A percentile compares a stretch with the other conserved stretches of the same genome.
phyloP scores from a whole-genome alignment of 2,113 vertebrate genomes.

The Megaceryle maxima region DNA sequence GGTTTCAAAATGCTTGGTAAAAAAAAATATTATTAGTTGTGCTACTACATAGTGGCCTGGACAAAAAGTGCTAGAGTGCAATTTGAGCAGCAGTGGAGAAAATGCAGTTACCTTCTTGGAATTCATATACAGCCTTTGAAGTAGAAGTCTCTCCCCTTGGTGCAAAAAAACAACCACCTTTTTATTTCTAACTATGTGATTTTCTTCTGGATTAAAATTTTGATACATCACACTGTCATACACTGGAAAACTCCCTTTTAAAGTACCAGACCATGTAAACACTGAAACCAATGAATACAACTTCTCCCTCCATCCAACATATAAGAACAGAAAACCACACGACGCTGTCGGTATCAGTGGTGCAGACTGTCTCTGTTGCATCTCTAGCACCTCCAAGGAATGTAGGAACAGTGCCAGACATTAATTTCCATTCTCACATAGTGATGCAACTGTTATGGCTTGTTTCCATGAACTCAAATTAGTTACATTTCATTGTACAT shows the following conservation, averaged over 20 bases:
- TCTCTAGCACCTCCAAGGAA: neutral
- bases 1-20: neutral
- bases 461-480: neutral
- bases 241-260: neutral
- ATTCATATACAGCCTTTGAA: neutral
- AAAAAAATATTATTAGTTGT: neutral
- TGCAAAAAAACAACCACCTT: neutral
- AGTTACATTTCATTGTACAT: neutral
- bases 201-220: neutral
- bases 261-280: neutral
- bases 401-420: neutral
- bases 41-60: neutral
- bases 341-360: neutral
- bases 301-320: neutral
- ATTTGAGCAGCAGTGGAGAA: neutral
- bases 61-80: neutral
- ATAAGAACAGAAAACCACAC: neutral
- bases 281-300: neutral
- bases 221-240: neutral
- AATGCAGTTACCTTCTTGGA: neutral
- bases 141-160: accelerated
- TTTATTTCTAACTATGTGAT: neutral
- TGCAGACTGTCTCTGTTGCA: neutral
- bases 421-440: neutral
- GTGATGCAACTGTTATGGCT: neutral